Evolutionary conservation across 2,113 vertebrate species (phyloP).

Genomic region (Herpailurus yagouaroundi): DNA sequence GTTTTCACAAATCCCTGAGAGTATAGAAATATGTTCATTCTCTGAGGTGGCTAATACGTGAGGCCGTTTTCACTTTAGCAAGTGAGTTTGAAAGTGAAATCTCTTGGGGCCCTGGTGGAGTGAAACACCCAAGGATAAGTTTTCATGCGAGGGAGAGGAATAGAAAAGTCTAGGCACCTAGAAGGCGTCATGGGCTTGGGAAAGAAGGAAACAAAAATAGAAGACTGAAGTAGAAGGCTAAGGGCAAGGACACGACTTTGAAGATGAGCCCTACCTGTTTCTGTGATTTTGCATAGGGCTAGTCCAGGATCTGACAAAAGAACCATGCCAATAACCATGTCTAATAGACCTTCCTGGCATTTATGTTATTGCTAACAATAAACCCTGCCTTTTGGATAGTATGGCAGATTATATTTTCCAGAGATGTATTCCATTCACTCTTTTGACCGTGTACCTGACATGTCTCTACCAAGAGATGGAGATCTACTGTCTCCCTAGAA

Average conservation of each 20-base stretch:
- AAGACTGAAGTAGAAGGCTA: background rate
- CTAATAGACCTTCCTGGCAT: background rate
- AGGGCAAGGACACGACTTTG: background rate
- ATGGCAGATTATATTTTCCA: background rate
- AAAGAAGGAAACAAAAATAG: background rate
- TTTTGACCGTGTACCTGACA: background rate
- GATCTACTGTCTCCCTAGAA: background rate
- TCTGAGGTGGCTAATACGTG: background rate
- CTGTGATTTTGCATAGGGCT: background rate
- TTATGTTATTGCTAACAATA: background rate
- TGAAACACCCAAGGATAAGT: background rate
- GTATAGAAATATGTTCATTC: background rate
- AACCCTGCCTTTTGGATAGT: background rate
- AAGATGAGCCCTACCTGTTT: background rate
- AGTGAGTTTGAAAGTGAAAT: background rate
- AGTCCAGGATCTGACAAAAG: background rate
- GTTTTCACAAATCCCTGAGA: background rate
- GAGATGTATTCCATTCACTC: background rate
- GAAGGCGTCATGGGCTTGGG: too few species aligned
- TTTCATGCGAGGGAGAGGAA: background rate
- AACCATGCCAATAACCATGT: background rate
- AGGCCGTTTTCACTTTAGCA: conserved; percentile 3
- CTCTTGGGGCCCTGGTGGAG: background rate
- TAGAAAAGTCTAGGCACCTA: background rate
- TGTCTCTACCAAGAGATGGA: background rate